These are phyloP conservation scores for Macropodus opercularis DNA, from an alignment of 2,797 vertebrate genomes.

Conservation along the genomic window DNA sequence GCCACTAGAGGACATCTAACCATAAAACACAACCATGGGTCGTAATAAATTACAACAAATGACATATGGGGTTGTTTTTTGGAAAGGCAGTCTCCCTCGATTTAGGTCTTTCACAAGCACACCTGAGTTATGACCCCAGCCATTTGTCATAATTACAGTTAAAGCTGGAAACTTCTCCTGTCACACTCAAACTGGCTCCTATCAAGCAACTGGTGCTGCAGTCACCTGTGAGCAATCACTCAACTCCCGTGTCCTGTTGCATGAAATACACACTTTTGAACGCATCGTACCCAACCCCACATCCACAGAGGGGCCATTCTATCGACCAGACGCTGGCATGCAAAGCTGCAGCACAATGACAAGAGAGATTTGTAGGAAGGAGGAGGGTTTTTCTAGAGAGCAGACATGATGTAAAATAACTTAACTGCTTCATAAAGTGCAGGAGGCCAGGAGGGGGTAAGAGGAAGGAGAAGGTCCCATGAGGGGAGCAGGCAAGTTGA, in stretches of 20 bases:
- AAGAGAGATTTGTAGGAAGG: slow-evolving; percentile 66
- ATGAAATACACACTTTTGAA: slow-evolving; percentile 41
- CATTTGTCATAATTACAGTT: slow-evolving; percentile 58
- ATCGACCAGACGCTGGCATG: slow-evolving; percentile 57
- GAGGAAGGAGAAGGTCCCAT: slow-evolving; percentile 65
- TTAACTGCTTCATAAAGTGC: slow-evolving; percentile 75
- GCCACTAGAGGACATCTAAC: no score
- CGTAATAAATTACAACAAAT: no score
- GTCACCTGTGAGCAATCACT: slow-evolving; percentile 74
- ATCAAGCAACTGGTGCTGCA: slow-evolving; percentile 32
- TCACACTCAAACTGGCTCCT: slow-evolving; percentile 43
- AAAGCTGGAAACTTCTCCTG: slow-evolving; percentile 49
- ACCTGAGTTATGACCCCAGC: slow-evolving; percentile 30
- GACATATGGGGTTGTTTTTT: no score
- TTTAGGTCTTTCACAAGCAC: slow-evolving; percentile 19
- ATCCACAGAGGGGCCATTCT: slow-evolving; percentile 69
- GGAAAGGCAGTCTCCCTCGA: neutral
- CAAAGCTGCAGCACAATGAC: slow-evolving; percentile 72
- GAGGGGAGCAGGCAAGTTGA: slow-evolving; percentile 53
- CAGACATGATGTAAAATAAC: slow-evolving; percentile 80
- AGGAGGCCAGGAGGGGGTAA: slow-evolving; percentile 3
- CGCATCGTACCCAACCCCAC: slow-evolving; percentile 17
- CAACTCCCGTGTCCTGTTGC: slow-evolving; percentile 53
- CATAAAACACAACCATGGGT: neutral
- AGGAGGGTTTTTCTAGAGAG: slow-evolving; percentile 56